These are phyloP conservation scores for Nyctalus aviator DNA, from an alignment of 2,797 vertebrate species.

Conservation along the genomic window DNA sequence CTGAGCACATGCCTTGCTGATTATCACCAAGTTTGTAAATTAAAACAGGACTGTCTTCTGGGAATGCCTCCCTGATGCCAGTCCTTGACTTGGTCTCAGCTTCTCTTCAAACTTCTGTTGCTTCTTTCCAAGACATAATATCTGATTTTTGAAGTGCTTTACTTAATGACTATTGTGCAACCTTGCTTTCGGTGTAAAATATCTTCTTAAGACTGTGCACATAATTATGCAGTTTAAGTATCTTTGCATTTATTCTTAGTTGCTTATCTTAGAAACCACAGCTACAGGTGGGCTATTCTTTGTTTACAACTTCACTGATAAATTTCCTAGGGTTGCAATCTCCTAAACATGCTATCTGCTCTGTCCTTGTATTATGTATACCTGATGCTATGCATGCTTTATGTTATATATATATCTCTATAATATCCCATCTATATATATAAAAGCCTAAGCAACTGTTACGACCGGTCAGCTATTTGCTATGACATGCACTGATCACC, in stretches of 20 bases:
- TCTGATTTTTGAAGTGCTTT: not conserved
- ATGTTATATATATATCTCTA: too few relatives aligned
- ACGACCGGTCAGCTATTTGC: too few relatives aligned
- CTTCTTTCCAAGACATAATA: not conserved
- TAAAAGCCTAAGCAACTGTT: too few relatives aligned
- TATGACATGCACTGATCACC: too few relatives aligned
- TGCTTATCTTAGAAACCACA: not conserved
- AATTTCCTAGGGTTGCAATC: not conserved
- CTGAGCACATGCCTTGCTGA: not conserved
- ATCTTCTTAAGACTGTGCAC: not conserved
- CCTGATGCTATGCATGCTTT: too few relatives aligned
- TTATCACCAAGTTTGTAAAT: not conserved
- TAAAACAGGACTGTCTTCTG: not conserved
- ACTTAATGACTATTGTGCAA: not conserved
- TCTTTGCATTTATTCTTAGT: not conserved
- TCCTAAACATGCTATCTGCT: not conserved
- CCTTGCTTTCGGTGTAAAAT: not conserved
- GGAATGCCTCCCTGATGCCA: not conserved
- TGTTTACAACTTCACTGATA: not conserved
- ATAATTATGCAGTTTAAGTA: not conserved
- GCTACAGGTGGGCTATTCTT: not conserved
- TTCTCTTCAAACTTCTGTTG: conserved; percentile 2
- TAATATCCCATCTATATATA: too few relatives aligned
- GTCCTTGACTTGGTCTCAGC: not conserved
- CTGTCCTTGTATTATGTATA: not conserved